Evolutionary conservation across 2,113 vertebrate genomes (phyloP).

Genomic region (Dipodomys stephensi): DNA sequence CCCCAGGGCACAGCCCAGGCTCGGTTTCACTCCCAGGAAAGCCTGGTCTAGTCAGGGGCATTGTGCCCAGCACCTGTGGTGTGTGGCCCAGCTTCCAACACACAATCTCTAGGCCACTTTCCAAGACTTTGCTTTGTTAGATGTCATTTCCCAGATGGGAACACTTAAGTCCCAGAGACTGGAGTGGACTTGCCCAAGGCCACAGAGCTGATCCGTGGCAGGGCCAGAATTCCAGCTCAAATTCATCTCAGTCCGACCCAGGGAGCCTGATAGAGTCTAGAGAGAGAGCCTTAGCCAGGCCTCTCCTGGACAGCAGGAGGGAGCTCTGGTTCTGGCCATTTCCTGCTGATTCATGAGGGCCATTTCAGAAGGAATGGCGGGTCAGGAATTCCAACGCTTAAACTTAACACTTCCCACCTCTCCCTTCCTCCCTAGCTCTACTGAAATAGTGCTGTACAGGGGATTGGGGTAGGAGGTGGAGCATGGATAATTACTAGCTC

Average conservation of each 20-base stretch:
- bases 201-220: background rate
- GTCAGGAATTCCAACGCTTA: background rate
- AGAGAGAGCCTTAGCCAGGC: background rate
- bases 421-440: background rate
- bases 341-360: background rate
- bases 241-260: background rate
- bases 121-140: background rate
- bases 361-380: background rate
- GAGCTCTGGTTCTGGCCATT: background rate
- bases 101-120: too few species aligned
- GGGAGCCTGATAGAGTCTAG: too few species aligned
- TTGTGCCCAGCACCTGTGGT: accelerated
- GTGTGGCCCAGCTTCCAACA: background rate
- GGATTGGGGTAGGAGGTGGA: background rate
- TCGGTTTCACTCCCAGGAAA: background rate
- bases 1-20: too few species aligned
- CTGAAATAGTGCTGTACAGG: background rate
- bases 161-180: background rate
- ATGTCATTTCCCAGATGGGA: background rate
- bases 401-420: background rate
- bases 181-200: background rate
- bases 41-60: background rate
- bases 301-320: background rate
- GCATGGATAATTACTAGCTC: background rate
- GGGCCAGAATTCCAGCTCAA: background rate